phyloP scores from a whole-genome alignment of 2,888 invertebrate species.

The Aleiodes alternator region DNA sequence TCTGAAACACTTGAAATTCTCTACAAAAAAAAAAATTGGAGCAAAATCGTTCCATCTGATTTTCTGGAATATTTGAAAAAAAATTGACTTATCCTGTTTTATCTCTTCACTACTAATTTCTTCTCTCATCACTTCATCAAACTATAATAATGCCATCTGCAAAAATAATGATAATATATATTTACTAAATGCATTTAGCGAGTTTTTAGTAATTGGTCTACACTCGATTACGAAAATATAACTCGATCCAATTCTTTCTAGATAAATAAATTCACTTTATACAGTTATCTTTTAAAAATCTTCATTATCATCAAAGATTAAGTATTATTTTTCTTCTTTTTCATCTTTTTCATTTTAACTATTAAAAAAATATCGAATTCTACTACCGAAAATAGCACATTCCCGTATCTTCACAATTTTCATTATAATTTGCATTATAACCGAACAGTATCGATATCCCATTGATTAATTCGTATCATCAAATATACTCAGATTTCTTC shows the following conservation, averaged over 20 bases:
- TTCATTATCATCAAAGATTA: constrained; percentile 15
- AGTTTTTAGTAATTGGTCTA: constrained; percentile 33
- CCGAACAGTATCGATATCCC: constrained; percentile 12
- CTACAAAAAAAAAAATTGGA: too few relatives aligned
- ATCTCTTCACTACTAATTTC: too few relatives aligned
- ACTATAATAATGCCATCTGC: neutral
- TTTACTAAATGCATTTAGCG: constrained; percentile 22
- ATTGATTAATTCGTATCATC: constrained; percentile 6
- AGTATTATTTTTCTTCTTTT: constrained; percentile 10
- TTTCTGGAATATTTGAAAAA: too few relatives aligned
- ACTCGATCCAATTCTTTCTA: constrained; percentile 35
- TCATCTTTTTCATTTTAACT: constrained; percentile 13
- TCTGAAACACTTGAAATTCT: too few relatives aligned
- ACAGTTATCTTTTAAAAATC: constrained; percentile 1
- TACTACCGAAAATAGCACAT: constrained; percentile 21
- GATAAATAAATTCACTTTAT: constrained; percentile 43
- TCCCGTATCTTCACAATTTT: constrained; percentile 35
- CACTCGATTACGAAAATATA: constrained; percentile 42
- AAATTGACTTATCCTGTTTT: too few relatives aligned
- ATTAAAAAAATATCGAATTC: constrained; percentile 40
- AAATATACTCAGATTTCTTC: constrained; percentile 1
- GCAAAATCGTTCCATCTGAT: too few relatives aligned
- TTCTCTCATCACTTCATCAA: too few relatives aligned
- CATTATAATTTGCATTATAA: constrained; percentile 29
- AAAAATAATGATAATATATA: neutral